A percentile compares a stretch with the other conserved stretches of the same genome.
Evolutionary conservation across 1,140 invertebrate genomes (phyloP).

Genomic region (Macrosteles quadrilineatus): DNA sequence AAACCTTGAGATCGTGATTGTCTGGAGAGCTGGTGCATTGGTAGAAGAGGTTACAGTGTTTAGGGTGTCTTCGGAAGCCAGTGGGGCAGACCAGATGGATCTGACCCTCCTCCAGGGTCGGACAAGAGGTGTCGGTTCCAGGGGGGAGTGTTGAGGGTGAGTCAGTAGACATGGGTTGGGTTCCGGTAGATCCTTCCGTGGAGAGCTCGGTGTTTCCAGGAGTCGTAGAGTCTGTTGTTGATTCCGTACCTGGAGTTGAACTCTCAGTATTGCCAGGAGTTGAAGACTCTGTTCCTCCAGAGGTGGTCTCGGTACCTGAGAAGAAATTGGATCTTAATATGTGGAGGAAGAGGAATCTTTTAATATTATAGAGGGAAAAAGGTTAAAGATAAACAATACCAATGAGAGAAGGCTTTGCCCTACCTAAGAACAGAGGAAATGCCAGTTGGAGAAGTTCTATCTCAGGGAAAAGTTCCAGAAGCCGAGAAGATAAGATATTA

Average conservation of each 20-base stretch:
- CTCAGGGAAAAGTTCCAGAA: too few species aligned
- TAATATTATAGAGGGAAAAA: too few species aligned
- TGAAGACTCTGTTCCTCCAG: slow-evolving; percentile 29
- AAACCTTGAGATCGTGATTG: slow-evolving; percentile 68
- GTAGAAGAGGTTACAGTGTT: slow-evolving; percentile 82
- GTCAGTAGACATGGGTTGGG: slow-evolving; percentile 39
- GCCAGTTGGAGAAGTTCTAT: too few species aligned
- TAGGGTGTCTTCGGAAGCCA: slow-evolving; percentile 78
- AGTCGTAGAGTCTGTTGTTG: not conserved
- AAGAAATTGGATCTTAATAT: too few species aligned
- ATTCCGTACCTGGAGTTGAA: slow-evolving; percentile 30
- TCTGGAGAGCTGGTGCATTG: slow-evolving; percentile 68
- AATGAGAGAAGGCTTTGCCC: too few species aligned
- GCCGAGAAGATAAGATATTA: too few species aligned
- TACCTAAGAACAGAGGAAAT: too few species aligned
- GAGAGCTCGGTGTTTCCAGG: not conserved
- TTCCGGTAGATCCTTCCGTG: slow-evolving; percentile 31
- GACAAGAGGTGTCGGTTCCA: slow-evolving; percentile 44
- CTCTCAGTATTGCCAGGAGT: slow-evolving; percentile 27
- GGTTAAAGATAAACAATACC: too few species aligned
- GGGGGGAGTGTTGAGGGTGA: slow-evolving; percentile 42
- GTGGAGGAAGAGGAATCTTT: too few species aligned
- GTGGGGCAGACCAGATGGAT: slow-evolving; percentile 73
- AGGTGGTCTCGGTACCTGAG: too few species aligned
- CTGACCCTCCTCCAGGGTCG: slow-evolving; percentile 56